Conservation (phyloP, 2,888 invertebrate genomes). For the Machimus rusticus region DNA sequence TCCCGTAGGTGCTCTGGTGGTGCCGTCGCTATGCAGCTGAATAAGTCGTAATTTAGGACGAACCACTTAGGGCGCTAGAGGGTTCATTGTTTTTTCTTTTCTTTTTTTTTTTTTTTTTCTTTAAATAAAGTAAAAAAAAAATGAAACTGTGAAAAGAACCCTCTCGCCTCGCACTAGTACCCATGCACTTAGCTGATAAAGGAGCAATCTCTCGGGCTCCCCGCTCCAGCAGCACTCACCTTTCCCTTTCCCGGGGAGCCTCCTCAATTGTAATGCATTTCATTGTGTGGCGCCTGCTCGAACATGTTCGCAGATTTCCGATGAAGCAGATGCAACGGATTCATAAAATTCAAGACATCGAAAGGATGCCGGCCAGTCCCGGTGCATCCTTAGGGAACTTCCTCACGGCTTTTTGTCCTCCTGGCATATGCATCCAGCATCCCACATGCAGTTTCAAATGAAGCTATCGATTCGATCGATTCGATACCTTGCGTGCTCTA, state of each 20-base stretch:
- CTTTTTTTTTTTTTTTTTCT: too few species aligned
- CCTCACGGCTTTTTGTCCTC: not conserved
- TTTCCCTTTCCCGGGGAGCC: not conserved
- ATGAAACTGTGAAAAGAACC: not conserved
- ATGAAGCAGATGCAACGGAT: not conserved
- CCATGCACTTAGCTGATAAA: conserved; percentile 10
- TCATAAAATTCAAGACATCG: not conserved
- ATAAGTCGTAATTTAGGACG: conserved; percentile 21
- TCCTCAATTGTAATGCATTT: not conserved
- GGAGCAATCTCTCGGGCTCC: not conserved
- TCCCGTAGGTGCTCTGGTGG: not conserved
- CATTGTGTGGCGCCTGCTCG: not conserved
- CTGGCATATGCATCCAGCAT: not conserved
- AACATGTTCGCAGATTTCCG: not conserved
- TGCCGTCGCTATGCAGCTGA: not conserved
- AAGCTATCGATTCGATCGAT: not conserved
- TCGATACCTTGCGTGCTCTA: not conserved
- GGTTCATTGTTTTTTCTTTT: not conserved
- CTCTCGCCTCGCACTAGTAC: not conserved
- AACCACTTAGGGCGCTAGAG: not conserved
- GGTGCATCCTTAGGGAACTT: not conserved
- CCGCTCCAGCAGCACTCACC: not conserved
- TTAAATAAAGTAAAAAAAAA: not conserved
- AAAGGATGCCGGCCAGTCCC: not conserved
- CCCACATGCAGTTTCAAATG: not conserved